phyloP scores from a whole-genome alignment of 2,797 vertebrate genomes.

The Phalanger gymnotis region DNA sequence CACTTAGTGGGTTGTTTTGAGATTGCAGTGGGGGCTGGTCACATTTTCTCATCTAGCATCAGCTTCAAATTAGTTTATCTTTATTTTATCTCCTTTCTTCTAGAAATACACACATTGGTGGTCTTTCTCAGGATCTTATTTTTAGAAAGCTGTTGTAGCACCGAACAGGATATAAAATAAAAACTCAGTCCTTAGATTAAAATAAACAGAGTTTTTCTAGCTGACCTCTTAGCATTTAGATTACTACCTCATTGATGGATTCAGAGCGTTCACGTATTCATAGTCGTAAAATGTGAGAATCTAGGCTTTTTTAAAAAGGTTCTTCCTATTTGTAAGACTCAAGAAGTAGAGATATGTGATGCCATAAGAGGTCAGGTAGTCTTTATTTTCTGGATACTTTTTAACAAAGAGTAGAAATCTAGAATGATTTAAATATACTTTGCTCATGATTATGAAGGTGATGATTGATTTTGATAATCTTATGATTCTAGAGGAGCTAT shows the following conservation, averaged over 20 bases:
- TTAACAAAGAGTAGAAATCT: slow-evolving; percentile 13
- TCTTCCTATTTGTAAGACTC: slow-evolving; percentile 17
- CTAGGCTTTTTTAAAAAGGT: not conserved
- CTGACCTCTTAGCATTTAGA: slow-evolving; percentile 31
- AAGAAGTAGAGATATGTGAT: not conserved
- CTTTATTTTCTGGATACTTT: slow-evolving; percentile 40
- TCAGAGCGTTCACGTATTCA: not conserved
- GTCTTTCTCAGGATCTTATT: slow-evolving; percentile 10
- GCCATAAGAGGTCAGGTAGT: not conserved
- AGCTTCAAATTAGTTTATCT: slow-evolving; percentile 24
- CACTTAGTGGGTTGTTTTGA: slow-evolving; percentile 15
- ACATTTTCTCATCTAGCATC: slow-evolving; percentile 6
- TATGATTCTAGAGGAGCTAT: not conserved
- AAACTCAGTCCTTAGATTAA: slow-evolving; percentile 32
- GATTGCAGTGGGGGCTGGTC: not conserved
- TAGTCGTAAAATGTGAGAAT: not conserved
- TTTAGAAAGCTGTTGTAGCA: not conserved
- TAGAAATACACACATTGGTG: slow-evolving; percentile 53
- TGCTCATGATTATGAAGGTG: slow-evolving; percentile 24
- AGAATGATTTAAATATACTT: slow-evolving; percentile 2
- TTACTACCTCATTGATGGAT: not conserved
- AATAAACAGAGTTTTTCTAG: not conserved
- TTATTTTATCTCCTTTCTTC: slow-evolving; percentile 24
- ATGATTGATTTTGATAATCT: not conserved
- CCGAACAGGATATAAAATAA: slow-evolving; percentile 26